Evolutionary conservation across 2,888 invertebrate species (phyloP).

Genomic region (Orchestes rusci): DNA sequence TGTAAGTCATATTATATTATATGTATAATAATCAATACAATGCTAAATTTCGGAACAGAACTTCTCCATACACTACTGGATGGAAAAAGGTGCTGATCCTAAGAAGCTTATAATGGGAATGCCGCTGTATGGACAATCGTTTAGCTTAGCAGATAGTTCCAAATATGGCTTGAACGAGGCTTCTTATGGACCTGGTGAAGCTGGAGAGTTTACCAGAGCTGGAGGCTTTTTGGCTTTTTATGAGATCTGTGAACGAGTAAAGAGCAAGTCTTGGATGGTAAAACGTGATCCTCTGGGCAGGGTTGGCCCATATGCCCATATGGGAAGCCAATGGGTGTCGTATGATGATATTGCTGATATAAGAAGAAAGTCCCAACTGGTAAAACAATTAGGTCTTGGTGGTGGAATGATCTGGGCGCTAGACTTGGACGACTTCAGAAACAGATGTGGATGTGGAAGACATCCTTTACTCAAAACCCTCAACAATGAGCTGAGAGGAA

Average conservation of each 20-base stretch:
- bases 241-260: slow-evolving; percentile 62
- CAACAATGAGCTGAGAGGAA: slow-evolving; percentile 49
- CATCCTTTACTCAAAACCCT: slow-evolving; percentile 62
- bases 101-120: slow-evolving; percentile 65
- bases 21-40: neutral
- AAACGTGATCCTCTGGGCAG: slow-evolving; percentile 54
- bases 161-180: slow-evolving; percentile 52
- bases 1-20: slow-evolving; percentile 44
- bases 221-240: slow-evolving; percentile 72
- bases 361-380: slow-evolving; percentile 54
- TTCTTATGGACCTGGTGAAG: slow-evolving; percentile 59
- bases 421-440: slow-evolving; percentile 70
- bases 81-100: slow-evolving; percentile 56
- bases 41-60: slow-evolving; percentile 45
- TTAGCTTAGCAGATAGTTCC: slow-evolving; percentile 52
- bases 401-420: slow-evolving; percentile 76
- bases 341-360: slow-evolving; percentile 65
- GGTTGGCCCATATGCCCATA: slow-evolving; percentile 67
- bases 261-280: slow-evolving; percentile 53
- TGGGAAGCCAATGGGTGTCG: slow-evolving; percentile 70
- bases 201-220: slow-evolving; percentile 61
- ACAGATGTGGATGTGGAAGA: slow-evolving; percentile 58
- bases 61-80: slow-evolving; percentile 66
- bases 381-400: slow-evolving; percentile 53
- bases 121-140: slow-evolving; percentile 72